Evolutionary conservation across 2,797 vertebrate genomes (phyloP).

Genomic region (Synaphobranchus kaupii): DNA sequence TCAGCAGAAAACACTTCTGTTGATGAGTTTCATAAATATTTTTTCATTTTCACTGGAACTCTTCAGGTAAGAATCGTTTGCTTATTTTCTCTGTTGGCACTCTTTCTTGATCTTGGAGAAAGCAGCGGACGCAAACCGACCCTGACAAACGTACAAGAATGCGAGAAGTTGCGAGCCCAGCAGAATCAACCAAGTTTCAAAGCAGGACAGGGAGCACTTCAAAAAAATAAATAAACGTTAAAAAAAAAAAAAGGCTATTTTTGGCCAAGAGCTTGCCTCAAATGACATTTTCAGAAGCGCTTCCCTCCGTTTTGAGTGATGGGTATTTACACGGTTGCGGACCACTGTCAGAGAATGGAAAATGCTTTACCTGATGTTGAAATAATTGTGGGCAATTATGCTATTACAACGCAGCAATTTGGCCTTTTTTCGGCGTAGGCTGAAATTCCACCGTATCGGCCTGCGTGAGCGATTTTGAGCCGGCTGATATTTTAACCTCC

Average conservation of each 20-base stretch:
- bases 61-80: background rate
- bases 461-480: slow-evolving; percentile 16
- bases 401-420: slow-evolving; percentile 15
- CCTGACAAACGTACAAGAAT: slow-evolving; percentile 35
- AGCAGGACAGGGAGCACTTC: slow-evolving; percentile 34
- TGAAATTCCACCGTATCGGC: slow-evolving; percentile 3
- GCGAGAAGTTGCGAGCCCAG: slow-evolving; percentile 33
- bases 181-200: slow-evolving; percentile 39
- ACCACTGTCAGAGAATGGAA: slow-evolving; percentile 35
- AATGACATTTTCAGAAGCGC: slow-evolving; percentile 46
- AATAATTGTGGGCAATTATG: slow-evolving; percentile 36
- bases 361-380: slow-evolving; percentile 36
- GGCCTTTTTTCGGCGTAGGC: slow-evolving; percentile 14
- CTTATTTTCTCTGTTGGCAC: slow-evolving; percentile 12
- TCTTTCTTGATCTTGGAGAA: slow-evolving; percentile 36
- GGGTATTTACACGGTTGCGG: slow-evolving; percentile 39
- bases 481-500: slow-evolving; percentile 19
- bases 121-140: slow-evolving; percentile 25
- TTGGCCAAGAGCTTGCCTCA: slow-evolving; percentile 32
- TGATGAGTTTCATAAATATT: background rate
- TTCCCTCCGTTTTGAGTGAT: slow-evolving; percentile 41
- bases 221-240: slow-evolving; percentile 23
- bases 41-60: background rate
- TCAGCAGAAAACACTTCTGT: too few species aligned
- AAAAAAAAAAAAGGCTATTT: slow-evolving; percentile 33